Evolutionary conservation across 2,113 vertebrate genomes (phyloP).

Genomic region (Sylvietta virens): DNA sequence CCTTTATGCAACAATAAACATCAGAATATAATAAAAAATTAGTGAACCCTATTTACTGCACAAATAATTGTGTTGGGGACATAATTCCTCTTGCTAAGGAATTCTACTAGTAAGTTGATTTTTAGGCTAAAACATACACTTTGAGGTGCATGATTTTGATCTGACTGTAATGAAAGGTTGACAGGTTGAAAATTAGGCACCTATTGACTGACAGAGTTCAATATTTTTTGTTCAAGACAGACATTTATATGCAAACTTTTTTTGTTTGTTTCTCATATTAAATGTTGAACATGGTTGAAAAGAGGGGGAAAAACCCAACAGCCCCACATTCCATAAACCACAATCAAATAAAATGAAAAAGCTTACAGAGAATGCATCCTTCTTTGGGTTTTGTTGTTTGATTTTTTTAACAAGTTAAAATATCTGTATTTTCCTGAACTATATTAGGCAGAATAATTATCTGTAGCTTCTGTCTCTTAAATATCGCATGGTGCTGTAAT

Average conservation of each 20-base stretch:
- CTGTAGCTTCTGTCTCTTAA: constrained; percentile 5
- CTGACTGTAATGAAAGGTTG: background rate
- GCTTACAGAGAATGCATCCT: background rate
- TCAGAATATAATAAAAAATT: background rate
- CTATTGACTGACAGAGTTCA: constrained; percentile 2
- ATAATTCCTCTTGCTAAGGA: background rate
- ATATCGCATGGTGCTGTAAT: background rate
- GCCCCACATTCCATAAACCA: background rate
- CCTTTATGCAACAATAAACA: background rate
- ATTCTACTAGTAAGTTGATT: background rate
- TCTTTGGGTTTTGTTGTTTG: accelerated
- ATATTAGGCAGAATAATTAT: background rate
- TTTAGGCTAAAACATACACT: constrained; percentile 5
- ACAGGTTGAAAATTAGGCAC: background rate
- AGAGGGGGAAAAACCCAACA: background rate
- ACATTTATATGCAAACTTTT: background rate
- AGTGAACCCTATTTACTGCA: background rate
- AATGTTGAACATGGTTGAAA: background rate
- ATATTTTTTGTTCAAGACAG: background rate
- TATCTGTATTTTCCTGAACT: background rate
- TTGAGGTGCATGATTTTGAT: background rate
- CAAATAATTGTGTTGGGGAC: background rate
- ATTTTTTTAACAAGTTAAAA: background rate
- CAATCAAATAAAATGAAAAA: background rate
- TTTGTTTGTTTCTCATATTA: background rate